phyloP scores from a whole-genome alignment of 2,113 vertebrate genomes.

The Oreochromis niloticus region DNA sequence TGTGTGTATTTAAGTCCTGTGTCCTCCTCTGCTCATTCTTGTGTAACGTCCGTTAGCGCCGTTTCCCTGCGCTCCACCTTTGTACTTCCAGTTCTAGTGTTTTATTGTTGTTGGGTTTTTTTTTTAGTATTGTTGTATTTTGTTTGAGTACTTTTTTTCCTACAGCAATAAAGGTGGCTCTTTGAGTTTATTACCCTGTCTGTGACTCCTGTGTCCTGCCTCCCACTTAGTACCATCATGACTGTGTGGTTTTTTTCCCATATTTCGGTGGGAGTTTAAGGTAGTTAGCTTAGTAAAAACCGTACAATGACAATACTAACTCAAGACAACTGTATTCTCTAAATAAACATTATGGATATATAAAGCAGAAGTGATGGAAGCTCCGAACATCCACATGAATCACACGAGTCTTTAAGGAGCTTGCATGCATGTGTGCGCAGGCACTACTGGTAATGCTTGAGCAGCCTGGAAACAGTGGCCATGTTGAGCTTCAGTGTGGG shows the following conservation, averaged over 20 bases:
- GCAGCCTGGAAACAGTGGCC: not conserved
- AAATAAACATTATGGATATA: not conserved
- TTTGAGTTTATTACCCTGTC: not conserved
- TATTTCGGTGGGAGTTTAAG: too few relatives aligned
- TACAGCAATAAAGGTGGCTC: not conserved
- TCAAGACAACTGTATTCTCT: not conserved
- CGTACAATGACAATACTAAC: not conserved
- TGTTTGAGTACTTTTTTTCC: not conserved
- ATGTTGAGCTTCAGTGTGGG: not conserved
- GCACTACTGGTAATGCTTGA: not conserved
- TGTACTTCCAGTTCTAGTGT: not conserved
- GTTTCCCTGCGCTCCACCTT: not conserved
- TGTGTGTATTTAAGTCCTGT: not conserved
- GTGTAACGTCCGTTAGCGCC: fast-evolving
- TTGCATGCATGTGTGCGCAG: not conserved
- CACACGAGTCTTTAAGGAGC: not conserved
- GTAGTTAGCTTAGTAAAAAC: too few relatives aligned
- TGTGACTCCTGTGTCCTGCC: not conserved
- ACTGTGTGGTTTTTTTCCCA: too few relatives aligned
- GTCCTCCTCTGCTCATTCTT: not conserved
- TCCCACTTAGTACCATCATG: not conserved
- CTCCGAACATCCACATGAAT: not conserved
- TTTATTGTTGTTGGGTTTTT: fast-evolving
- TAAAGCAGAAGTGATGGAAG: not conserved
- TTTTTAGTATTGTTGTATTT: not conserved